phyloP scores from a whole-genome alignment of 2,113 vertebrate genomes.

The Cairina moschata region DNA sequence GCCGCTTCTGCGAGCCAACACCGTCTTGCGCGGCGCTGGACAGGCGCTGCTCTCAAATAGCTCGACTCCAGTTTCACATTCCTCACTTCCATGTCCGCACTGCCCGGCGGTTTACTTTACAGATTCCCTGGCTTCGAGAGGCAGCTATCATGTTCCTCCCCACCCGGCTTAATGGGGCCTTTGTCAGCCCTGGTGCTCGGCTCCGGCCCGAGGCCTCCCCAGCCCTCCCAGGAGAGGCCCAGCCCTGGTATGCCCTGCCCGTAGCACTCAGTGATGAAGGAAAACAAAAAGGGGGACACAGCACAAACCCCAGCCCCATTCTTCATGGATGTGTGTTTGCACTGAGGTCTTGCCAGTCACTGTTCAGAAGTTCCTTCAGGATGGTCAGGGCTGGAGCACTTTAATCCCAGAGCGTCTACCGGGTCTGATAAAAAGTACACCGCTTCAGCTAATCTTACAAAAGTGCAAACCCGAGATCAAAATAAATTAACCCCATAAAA shows the following conservation, averaged over 20 bases:
- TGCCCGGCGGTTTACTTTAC: conserved; percentile 21
- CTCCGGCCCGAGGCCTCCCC: neutral
- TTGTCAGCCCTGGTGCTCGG: neutral
- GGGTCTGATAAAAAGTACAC: neutral
- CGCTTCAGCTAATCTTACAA: neutral
- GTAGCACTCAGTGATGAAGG: rapidly evolving
- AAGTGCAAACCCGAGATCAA: neutral
- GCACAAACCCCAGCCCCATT: neutral
- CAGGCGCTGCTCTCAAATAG: neutral
- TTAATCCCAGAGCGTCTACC: neutral
- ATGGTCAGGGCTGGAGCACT: neutral
- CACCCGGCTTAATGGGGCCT: neutral
- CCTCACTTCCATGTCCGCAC: neutral
- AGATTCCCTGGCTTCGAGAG: conserved; percentile 41
- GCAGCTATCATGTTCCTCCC: conserved; percentile 34
- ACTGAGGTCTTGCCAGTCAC: neutral
- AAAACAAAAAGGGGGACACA: neutral
- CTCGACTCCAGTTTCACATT: conserved; percentile 44
- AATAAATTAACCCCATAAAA: neutral
- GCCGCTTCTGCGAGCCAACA: neutral
- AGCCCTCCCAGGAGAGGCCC: neutral
- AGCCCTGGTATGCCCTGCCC: neutral
- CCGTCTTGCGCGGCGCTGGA: rapidly evolving
- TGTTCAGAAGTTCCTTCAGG: neutral
- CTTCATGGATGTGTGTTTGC: neutral